Percentiles rank a stretch among this genome's conserved stretches.
Evolutionary conservation across 2,888 invertebrate species (phyloP).

Genomic region (Julus scandinavius): DNA sequence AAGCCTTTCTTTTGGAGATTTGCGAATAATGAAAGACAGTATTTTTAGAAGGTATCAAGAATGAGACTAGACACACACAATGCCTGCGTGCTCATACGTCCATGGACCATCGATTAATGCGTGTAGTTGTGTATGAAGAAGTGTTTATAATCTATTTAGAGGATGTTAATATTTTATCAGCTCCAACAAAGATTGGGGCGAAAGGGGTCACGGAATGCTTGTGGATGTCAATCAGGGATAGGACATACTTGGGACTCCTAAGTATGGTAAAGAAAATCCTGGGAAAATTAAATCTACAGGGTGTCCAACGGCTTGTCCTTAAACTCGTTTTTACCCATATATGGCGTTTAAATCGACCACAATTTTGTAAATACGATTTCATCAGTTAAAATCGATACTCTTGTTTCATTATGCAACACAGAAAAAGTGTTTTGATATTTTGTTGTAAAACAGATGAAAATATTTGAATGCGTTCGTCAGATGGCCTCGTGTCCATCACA

Average conservation of each 20-base stretch:
- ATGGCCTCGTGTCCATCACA: not conserved
- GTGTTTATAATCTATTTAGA: constrained; percentile 26
- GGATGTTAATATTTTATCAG: constrained; percentile 21
- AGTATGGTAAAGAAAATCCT: not conserved
- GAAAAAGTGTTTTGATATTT: not conserved
- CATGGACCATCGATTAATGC: not conserved
- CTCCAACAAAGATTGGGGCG: not conserved
- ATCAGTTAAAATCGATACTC: not conserved
- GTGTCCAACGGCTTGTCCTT: not conserved
- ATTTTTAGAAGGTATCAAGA: too few species aligned
- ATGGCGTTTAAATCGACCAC: too few species aligned
- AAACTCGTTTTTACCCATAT: too few species aligned
- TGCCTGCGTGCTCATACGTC: too few species aligned
- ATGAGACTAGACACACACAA: too few species aligned
- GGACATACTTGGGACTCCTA: not conserved
- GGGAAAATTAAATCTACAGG: not conserved
- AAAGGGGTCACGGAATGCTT: not conserved
- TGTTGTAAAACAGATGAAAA: not conserved
- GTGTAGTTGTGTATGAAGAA: constrained; percentile 7
- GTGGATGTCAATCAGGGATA: not conserved
- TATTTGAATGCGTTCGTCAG: not conserved
- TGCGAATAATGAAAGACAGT: too few species aligned
- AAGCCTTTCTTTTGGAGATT: too few species aligned
- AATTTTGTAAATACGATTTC: too few species aligned
- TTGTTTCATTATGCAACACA: not conserved